Conservation (phyloP, 2,113 vertebrate species). For the Anolis sagrei region DNA sequence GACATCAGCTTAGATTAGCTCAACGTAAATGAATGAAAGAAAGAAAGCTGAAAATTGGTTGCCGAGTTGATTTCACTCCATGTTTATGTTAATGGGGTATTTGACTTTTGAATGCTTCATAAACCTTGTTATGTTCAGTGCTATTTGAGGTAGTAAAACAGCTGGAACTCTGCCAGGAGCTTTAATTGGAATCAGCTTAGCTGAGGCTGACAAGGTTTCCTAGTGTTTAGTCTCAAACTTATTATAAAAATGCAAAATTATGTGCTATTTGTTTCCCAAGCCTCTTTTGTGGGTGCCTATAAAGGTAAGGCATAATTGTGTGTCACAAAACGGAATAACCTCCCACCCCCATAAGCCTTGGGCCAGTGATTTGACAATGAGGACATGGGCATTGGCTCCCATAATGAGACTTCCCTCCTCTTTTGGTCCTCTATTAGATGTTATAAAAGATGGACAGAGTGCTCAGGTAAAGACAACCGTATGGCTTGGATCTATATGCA, state of each 20-base stretch:
- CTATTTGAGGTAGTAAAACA: slow-evolving; percentile 85
- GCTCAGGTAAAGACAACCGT: too few relatives aligned
- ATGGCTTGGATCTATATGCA: too few relatives aligned
- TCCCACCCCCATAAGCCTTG: slow-evolving; percentile 51
- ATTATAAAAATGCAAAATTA: slow-evolving; percentile 82
- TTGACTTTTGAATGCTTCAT: slow-evolving; percentile 90
- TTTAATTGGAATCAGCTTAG: slow-evolving; percentile 88
- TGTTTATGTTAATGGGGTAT: slow-evolving; percentile 88
- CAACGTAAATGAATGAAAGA: slow-evolving; percentile 72
- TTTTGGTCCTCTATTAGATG: slow-evolving; percentile 40
- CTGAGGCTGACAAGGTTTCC: slow-evolving; percentile 83
- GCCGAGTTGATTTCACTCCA: slow-evolving; percentile 82
- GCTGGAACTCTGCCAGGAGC: slow-evolving; percentile 83
- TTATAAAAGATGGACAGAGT: slow-evolving; percentile 4
- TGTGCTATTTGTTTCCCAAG: slow-evolving; percentile 74
- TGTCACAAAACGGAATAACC: slow-evolving; percentile 62
- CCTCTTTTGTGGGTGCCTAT: slow-evolving; percentile 64
- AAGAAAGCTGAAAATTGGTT: slow-evolving; percentile 79
- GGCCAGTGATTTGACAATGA: slow-evolving; percentile 47
- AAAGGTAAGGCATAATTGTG: slow-evolving; percentile 73
- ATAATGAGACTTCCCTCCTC: slow-evolving; percentile 36
- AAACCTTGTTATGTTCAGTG: slow-evolving; percentile 84
- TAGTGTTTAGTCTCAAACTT: slow-evolving; percentile 81
- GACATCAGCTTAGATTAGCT: slow-evolving; percentile 74
- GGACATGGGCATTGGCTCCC: slow-evolving; percentile 21